These are phyloP conservation scores for Andrena praecox DNA, from an alignment of 2,888 invertebrate genomes.

Conservation along the genomic window DNA sequence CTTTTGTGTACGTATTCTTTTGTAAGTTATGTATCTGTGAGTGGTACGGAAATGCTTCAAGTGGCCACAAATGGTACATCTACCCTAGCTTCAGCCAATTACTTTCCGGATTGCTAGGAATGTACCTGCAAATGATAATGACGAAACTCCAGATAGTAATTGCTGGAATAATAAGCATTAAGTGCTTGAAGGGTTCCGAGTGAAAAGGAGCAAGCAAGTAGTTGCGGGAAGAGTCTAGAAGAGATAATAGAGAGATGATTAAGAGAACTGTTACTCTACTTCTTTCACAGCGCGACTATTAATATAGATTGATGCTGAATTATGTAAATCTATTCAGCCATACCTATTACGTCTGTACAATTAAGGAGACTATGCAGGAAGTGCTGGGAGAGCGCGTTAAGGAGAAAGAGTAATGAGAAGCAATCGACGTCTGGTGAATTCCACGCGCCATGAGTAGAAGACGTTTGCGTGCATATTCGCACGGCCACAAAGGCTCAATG, in stretches of 20 bases:
- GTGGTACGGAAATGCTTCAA: too few relatives aligned
- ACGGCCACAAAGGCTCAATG: constrained; percentile 21
- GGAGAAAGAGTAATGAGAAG: not conserved
- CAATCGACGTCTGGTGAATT: not conserved
- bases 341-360: not conserved
- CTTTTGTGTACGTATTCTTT: too few relatives aligned
- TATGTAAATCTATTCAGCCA: not conserved
- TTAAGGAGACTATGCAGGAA: constrained; percentile 7
- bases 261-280: not conserved
- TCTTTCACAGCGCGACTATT: not conserved
- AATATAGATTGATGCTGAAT: not conserved
- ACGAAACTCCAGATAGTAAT: constrained; percentile 7
- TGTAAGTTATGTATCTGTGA: too few relatives aligned
- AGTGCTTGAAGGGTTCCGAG: not conserved
- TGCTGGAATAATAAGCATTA: constrained; percentile 5
- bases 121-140: constrained; percentile 9
- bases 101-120: constrained; percentile 6
- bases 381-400: not conserved
- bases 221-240: not conserved
- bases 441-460: not conserved
- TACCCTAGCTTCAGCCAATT: not conserved
- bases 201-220: not conserved
- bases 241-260: not conserved
- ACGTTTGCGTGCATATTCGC: not conserved
- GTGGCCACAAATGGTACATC: too few relatives aligned